Evolutionary conservation across 2,113 vertebrate species (phyloP).

Genomic region (Cygnus buccinator): DNA sequence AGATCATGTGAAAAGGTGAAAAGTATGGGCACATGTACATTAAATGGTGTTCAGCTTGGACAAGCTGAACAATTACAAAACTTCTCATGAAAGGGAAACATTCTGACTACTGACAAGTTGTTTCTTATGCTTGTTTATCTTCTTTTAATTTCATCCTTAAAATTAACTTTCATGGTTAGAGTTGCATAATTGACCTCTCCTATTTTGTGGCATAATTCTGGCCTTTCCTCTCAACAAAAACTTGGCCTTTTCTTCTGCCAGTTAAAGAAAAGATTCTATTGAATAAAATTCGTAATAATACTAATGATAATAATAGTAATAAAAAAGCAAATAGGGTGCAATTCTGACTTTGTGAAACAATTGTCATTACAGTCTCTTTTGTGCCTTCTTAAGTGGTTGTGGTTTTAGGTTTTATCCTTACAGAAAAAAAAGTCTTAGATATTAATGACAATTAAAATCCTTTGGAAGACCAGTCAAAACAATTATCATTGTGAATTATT

Average conservation of each 20-base stretch:
- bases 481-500: neutral
- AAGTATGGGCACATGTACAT: neutral
- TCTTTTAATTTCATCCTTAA: neutral
- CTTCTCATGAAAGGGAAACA: neutral
- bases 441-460: conserved; percentile 8
- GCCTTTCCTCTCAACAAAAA: neutral
- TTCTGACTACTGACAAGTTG: neutral
- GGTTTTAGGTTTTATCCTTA: neutral
- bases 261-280: neutral
- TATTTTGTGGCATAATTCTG: neutral
- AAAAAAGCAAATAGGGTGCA: neutral
- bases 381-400: neutral
- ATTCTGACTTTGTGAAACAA: neutral
- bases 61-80: neutral
- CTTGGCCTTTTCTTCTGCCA: neutral
- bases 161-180: neutral
- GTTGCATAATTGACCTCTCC: neutral
- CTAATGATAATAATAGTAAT: neutral
- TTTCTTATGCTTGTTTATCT: neutral
- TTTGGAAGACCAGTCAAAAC: neutral
- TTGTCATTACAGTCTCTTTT: neutral
- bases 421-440: neutral
- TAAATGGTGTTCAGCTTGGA: neutral
- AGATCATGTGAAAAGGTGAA: neutral
- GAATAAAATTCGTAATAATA: neutral